phyloP scores from a whole-genome alignment of 1,140 invertebrate genomes.

The Drosophila pectinifera region DNA sequence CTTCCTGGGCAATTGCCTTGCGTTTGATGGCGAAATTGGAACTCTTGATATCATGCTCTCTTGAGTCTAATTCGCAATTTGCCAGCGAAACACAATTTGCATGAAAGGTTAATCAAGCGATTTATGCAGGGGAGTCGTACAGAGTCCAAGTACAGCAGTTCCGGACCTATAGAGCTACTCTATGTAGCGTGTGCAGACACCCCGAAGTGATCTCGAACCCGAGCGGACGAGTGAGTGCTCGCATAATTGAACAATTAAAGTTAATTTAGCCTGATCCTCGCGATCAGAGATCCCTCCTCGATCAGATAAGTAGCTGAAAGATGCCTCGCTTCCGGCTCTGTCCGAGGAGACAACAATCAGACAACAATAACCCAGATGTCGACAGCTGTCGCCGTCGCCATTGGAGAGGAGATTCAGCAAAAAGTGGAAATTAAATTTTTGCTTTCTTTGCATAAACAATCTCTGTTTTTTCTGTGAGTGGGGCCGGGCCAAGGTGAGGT shows the following conservation, averaged over 20 bases:
- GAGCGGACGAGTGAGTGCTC: neutral
- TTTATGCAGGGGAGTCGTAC: neutral
- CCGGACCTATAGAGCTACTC: neutral
- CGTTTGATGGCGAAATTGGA: conserved; percentile 69
- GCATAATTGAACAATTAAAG: conserved; percentile 70
- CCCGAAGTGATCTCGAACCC: conserved; percentile 26
- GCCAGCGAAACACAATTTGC: conserved; percentile 64
- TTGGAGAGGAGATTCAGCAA: conserved; percentile 28
- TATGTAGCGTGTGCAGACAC: conserved; percentile 12
- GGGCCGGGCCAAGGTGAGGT: conserved; percentile 72
- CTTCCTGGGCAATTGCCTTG: conserved; percentile 37
- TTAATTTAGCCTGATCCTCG: conserved; percentile 64
- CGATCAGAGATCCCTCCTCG: conserved; percentile 54
- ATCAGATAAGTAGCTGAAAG: conserved; percentile 37
- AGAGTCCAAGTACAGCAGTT: neutral
- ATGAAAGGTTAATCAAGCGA: conserved; percentile 59
- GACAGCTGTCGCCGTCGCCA: conserved; percentile 44
- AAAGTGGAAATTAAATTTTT: conserved; percentile 39
- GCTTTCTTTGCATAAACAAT: conserved; percentile 27
- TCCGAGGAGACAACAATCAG: conserved; percentile 8
- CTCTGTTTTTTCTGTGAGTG: conserved; percentile 30
- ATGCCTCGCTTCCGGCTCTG: conserved; percentile 46
- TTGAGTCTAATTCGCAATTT: conserved; percentile 68
- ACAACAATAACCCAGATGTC: conserved; percentile 31
- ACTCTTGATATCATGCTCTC: conserved; percentile 58